These are phyloP conservation scores for Catostylus mosaicus DNA, from an alignment of 30 jellyfish, hydroid and myxozoan genomes.

Conservation along the genomic window DNA sequence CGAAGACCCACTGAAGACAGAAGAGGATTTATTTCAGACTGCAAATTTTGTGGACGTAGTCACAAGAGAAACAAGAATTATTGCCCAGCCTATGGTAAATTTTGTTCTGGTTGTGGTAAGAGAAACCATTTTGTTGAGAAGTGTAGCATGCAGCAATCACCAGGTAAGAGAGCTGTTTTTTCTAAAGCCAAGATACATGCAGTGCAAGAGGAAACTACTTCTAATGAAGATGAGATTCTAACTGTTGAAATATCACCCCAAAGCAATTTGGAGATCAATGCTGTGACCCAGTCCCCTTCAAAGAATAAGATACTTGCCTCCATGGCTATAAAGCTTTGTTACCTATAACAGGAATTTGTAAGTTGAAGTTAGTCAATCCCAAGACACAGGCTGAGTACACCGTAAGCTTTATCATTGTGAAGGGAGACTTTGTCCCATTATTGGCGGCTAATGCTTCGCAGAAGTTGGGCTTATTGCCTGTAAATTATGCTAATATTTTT, in stretches of 20 bases:
- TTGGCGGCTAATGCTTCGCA: not conserved
- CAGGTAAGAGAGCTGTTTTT: constrained; percentile 2
- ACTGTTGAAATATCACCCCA: constrained; percentile 1
- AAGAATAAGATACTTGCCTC: constrained; percentile 5
- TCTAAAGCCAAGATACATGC: constrained; percentile 23
- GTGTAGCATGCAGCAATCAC: not conserved
- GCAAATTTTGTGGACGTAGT: constrained; percentile 41
- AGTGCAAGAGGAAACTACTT: constrained; percentile 8
- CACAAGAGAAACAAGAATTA: constrained; percentile 5
- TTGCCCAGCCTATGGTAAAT: constrained; percentile 43
- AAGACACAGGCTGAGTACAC: constrained; percentile 5
- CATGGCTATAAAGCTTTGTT: constrained; percentile 4
- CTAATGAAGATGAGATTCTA: constrained; percentile 8
- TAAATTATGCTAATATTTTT: not conserved
- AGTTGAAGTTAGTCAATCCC: not conserved
- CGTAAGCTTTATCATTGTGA: constrained; percentile 2
- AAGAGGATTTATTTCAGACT: not conserved
- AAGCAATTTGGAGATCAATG: constrained; percentile 26
- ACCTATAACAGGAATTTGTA: not conserved
- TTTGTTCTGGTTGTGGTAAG: constrained; percentile 27
- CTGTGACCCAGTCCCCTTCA: constrained; percentile 38
- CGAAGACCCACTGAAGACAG: not conserved
- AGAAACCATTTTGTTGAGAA: not conserved
- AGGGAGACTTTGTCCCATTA: constrained; percentile 25
- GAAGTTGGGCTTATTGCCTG: not conserved